Conservation (phyloP, 2,113 vertebrate genomes). For the Suncus etruscus region DNA sequence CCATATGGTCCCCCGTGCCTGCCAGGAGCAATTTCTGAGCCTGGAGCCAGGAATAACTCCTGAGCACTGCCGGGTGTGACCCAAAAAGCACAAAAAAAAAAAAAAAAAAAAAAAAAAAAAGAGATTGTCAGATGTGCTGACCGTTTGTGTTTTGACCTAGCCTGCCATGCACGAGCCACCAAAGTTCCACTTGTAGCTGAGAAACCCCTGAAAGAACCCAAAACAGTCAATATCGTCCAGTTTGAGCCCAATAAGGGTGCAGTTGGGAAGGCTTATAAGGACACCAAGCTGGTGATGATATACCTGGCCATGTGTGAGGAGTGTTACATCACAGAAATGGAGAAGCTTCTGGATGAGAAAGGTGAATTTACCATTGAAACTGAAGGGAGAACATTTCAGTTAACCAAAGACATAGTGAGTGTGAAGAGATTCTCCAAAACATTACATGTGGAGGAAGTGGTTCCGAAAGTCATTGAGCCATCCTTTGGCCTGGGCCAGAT, state of each 20-base stretch:
- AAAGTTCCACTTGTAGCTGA: constrained; percentile 98
- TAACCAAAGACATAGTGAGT: constrained; percentile 96
- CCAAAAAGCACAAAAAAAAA: too few species aligned
- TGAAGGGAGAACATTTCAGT: constrained; percentile 95
- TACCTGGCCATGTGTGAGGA: constrained; percentile 94
- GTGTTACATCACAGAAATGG: constrained; percentile 93
- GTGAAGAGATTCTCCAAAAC: constrained; percentile 98
- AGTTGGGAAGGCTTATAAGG: constrained; percentile 97
- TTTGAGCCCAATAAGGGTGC: constrained; percentile 97
- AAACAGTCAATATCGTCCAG: constrained; percentile 94
- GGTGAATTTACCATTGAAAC: constrained; percentile 97
- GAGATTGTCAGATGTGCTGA: constrained; percentile 98
- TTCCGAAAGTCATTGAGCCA: constrained; percentile 97
- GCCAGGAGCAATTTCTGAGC: too few species aligned
- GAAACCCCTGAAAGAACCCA: constrained; percentile 97
- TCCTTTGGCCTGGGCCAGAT: constrained; percentile 98
- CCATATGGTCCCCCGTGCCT: too few species aligned
- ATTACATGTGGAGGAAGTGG: constrained; percentile 96
- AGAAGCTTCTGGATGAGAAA: constrained; percentile 91
- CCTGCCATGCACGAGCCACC: constrained; percentile 95
- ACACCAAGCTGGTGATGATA: constrained; percentile 96
- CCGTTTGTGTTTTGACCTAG: constrained; percentile 96
- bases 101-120: too few species aligned
- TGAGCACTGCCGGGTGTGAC: too few species aligned
- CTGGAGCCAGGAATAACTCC: too few species aligned